Conservation (phyloP, 2,888 invertebrate species). For the Metalampra italica region DNA sequence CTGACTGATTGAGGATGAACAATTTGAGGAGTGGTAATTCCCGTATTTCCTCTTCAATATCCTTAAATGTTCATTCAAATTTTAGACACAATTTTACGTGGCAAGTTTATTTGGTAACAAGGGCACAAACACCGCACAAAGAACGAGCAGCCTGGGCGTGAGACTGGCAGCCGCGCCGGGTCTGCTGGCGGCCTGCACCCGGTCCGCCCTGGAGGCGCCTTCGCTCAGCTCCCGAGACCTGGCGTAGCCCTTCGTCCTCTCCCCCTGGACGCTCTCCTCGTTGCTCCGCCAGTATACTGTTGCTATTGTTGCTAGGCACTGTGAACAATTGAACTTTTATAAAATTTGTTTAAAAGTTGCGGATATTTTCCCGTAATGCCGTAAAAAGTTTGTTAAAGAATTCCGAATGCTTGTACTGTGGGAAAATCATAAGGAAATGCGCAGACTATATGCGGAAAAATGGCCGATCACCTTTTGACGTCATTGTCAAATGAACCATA, state of each 20-base stretch:
- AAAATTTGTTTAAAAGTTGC: no score
- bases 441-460: no score
- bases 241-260: constrained; percentile 85
- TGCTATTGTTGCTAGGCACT: constrained; percentile 92
- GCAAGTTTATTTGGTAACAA: constrained; percentile 13
- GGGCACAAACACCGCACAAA: constrained; percentile 27
- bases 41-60: not conserved
- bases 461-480: no score
- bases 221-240: constrained; percentile 87
- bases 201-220: constrained; percentile 83
- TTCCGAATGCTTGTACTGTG: no score
- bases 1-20: no score
- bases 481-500: no score
- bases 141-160: constrained; percentile 18
- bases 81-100: not conserved
- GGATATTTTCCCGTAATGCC: no score
- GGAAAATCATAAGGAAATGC: no score
- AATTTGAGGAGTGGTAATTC: no score
- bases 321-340: constrained; percentile 26
- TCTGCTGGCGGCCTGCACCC: constrained; percentile 82
- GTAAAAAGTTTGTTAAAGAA: no score
- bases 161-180: constrained; percentile 37
- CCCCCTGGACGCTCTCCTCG: constrained; percentile 91
- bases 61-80: not conserved
- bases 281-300: constrained; percentile 92